Percentiles rank a stretch among this genome's conserved stretches.
Conservation (phyloP, 2,888 invertebrate species). For the Netelia inedita region DNA sequence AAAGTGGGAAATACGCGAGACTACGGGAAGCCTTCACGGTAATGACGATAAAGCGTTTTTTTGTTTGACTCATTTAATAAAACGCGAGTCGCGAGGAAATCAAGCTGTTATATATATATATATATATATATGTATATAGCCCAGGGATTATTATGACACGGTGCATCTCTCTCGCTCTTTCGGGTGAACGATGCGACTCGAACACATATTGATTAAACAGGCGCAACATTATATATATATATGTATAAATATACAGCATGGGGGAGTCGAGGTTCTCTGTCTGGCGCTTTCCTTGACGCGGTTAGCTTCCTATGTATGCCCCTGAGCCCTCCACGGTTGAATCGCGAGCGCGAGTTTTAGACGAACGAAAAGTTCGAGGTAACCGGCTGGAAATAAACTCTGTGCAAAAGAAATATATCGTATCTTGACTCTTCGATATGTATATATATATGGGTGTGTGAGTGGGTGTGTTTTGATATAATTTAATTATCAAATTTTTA, state of each 20-base stretch:
- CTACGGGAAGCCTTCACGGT: constrained; percentile 22
- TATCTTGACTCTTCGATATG: neutral
- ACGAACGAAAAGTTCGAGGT: constrained; percentile 23
- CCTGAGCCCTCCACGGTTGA: constrained; percentile 4
- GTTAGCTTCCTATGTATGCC: neutral
- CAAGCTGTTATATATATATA: constrained; percentile 10
- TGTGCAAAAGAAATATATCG: constrained; percentile 2
- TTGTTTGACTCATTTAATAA: constrained; percentile 27
- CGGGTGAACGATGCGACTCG: constrained; percentile 56
- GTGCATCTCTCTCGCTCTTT: constrained; percentile 15
- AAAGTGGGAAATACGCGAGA: constrained; percentile 6
- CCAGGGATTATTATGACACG: constrained; percentile 39
- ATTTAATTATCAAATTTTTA: neutral
- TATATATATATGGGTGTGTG: neutral
- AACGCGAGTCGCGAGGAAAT: constrained; percentile 23
- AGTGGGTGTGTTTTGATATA: neutral
- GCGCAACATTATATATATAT: constrained; percentile 51
- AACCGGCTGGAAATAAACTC: neutral
- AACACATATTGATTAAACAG: constrained; percentile 66
- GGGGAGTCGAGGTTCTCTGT: constrained; percentile 33
- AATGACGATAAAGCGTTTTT: constrained; percentile 48
- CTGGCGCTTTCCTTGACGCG: constrained; percentile 14
- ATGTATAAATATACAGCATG: constrained; percentile 22
- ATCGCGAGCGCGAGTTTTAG: constrained; percentile 37
- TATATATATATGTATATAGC: constrained; percentile 28